Evolutionary conservation across 1,140 invertebrate species (phyloP).

Genomic region (Aphis craccivora): DNA sequence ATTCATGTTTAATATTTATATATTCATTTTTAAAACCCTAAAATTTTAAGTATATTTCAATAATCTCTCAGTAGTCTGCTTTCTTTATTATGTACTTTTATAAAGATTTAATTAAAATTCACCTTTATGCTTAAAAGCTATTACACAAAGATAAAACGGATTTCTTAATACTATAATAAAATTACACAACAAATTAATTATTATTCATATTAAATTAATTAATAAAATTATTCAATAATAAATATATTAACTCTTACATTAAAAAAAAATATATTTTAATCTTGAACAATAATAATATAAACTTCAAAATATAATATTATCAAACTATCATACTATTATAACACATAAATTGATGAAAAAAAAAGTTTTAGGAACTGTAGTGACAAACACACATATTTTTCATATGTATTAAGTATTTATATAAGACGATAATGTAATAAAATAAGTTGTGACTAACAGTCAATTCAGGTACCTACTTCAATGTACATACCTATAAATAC

Average conservation of each 20-base stretch:
- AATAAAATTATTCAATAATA: not conserved
- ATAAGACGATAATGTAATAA: not conserved
- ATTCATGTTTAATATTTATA: not conserved
- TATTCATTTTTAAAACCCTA: not conserved
- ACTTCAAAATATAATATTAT: not conserved
- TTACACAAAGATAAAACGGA: not conserved
- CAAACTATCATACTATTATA: not conserved
- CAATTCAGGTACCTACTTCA: not conserved
- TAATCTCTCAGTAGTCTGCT: not conserved
- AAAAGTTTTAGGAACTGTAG: not conserved
- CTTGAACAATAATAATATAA: not conserved
- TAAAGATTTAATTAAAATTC: not conserved
- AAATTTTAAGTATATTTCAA: conserved; percentile 12
- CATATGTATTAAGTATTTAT: not conserved
- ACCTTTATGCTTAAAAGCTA: not conserved
- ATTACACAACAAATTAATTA: not conserved
- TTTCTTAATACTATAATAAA: not conserved
- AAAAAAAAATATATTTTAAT: not conserved
- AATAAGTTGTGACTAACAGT: not conserved
- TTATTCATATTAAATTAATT: not conserved
- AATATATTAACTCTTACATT: not conserved
- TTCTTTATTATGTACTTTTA: not conserved
- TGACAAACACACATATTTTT: not conserved
- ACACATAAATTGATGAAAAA: not conserved
- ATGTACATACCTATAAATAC: not conserved